Evolutionary conservation across 2,113 vertebrate species (phyloP), one percentile per base, ranked within the genome.

Genomic region (Actinemys pallida): DNA sequence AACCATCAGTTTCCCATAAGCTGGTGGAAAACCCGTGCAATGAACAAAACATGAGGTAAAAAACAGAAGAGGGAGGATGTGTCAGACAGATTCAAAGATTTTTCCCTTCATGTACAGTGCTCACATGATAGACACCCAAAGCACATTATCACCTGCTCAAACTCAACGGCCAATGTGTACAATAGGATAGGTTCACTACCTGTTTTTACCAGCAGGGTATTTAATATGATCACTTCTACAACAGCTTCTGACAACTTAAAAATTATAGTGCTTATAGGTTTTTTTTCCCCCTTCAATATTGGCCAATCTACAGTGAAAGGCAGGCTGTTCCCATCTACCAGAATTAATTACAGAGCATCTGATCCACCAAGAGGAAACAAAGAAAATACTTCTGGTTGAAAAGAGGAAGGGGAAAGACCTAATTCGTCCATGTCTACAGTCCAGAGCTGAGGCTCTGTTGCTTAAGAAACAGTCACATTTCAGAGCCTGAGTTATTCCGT

Each of bases 361-460:
- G 53, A 54, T 54, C 88, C 12, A 52, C 65, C n/a, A 86, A 93
- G 31, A 35, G 65, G 16, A 1, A 14, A 83, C 84, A 81, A 88
- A 79, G 2, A 20, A 39, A 13, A 80, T 84, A 10, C 0, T n/a
- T 10, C 31, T 45, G 19, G 84, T 78, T 0, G 0, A 50, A 78
- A 86, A 83, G 62, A 50, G 0, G 1, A 84, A 25, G 10, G 84
- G 86, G 87, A 53, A 2, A 0, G 0, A 7, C 16, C 27, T 16
- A 56, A 53, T 54, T 85, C 69, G 5, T 69, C 8, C 14, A n/a
- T 31, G 0, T 12, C 0, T 4, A 65, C 14, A 1, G 83, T 47
- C 49, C 76, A 0, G 0, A 31, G 35, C 80, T 54, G 35, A 45
- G 13, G 29, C 54, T 24, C 16, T 88, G 42, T 59, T 76, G 39